Base-by-base conservation (phyloP, 2,888 invertebrate species). In the Lasius platythorax region DNA sequence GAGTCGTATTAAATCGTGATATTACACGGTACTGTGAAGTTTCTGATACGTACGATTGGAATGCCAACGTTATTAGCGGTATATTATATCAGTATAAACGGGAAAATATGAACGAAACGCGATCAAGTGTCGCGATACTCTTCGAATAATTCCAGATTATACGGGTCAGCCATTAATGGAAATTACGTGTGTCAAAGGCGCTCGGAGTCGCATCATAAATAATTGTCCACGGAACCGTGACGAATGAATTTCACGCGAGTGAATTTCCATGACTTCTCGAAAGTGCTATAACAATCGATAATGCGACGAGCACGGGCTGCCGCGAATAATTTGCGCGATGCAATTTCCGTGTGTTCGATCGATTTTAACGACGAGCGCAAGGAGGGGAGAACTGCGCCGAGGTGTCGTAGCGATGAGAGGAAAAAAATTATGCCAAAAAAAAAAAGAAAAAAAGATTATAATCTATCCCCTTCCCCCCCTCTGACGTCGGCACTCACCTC, bases 401-500 rank as follows among this genome's bases (percentile, higher is more conserved):
- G 50, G 50, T 37, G 12, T 50, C 50, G 63, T 18, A 15, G 30
- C 5, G 74, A 50, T 6, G n/a, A 53, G 12, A 11, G 5, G 1
- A 46, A 40, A 66, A 33, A 64, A 50, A 76, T 76, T 64, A 37
- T 63, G 46, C 11, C 23, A 11, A 78, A 67, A 40, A 40, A 66
- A 40, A 30, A 15, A 4, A 58, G 18, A 56, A 37, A 46, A 37
- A 78, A 28, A 64, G 4, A 23, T 66, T 53, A 67, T 37, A 15
- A 37, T 46, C 53, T 37, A 37, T 63, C 8, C 50, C 50, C n/a
- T 2, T 8, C 50, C 6, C 2, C n/a, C 2, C 46, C n/a, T 5
- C 53, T 40, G 66, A 56, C 28, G 15, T 30, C 78, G 53, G 4
- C 90, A 90, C 90, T 90, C 90, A 90, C 90, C 90, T 90, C 83